phyloP scores from a whole-genome alignment of 2,888 invertebrate species.

The Metacarcinus magister region DNA sequence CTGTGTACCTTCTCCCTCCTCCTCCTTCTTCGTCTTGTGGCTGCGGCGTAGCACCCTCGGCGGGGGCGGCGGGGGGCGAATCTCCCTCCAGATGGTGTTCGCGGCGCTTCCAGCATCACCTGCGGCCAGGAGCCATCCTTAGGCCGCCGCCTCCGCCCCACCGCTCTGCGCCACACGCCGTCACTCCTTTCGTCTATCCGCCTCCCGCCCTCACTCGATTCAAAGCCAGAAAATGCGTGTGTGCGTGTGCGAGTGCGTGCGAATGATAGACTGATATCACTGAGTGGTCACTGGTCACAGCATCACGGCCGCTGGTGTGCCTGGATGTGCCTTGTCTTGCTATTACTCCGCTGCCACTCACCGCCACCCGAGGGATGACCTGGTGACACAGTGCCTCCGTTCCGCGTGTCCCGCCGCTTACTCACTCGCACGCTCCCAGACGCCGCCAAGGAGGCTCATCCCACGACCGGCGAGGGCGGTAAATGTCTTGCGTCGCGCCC shows the following conservation, averaged over 20 bases:
- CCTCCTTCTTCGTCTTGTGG: slow-evolving; percentile 27
- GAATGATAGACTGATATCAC: neutral
- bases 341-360: neutral
- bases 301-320: neutral
- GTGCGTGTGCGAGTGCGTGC: neutral
- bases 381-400: neutral
- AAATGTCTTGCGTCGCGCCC: slow-evolving; percentile 6
- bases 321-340: neutral
- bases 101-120: slow-evolving; percentile 15
- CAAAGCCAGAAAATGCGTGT: neutral
- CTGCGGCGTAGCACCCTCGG: neutral
- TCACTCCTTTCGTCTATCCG: neutral
- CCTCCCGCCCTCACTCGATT: neutral
- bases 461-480: neutral
- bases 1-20: slow-evolving; percentile 8
- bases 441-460: neutral
- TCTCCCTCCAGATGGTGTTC: neutral
- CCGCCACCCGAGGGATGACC: slow-evolving; percentile 2
- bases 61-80: slow-evolving; percentile 10
- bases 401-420: slow-evolving; percentile 42
- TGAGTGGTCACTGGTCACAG: neutral
- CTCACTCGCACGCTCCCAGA: neutral
- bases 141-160: neutral
- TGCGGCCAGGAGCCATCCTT: slow-evolving; percentile 55
- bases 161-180: slow-evolving; percentile 34